Percentiles rank a stretch among this genome's conserved stretches.
Evolutionary conservation across 2,113 vertebrate genomes (phyloP).

Genomic region (Collichthys lucidus): DNA sequence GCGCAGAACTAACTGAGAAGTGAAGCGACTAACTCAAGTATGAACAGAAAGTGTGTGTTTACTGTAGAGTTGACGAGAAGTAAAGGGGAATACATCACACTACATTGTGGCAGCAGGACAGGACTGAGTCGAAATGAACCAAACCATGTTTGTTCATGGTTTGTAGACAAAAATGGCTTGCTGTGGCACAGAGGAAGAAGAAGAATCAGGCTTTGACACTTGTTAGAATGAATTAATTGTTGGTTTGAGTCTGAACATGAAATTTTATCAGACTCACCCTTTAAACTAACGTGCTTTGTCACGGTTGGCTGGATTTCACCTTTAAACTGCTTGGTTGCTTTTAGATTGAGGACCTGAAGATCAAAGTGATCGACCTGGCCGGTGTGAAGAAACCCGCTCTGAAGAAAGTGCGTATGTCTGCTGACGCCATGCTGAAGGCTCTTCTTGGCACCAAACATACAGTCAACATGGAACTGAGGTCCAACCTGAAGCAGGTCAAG

Average conservation of each 20-base stretch:
- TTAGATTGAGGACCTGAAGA: slow-evolving; percentile 94
- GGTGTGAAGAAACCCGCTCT: slow-evolving; percentile 95
- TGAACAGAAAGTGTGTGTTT: no score
- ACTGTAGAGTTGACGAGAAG: no score
- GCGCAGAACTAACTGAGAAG: no score
- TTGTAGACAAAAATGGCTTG: no score
- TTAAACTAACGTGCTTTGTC: no score
- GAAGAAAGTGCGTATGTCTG: slow-evolving; percentile 94
- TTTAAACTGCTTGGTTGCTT: slow-evolving; percentile 9
- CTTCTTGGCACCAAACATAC: slow-evolving; percentile 98
- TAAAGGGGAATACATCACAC: no score
- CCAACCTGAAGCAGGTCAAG: slow-evolving; percentile 98
- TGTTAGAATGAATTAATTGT: background rate
- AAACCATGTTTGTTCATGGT: no score
- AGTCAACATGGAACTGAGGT: slow-evolving; percentile 94
- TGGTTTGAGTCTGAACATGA: background rate
- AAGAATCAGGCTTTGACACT: no score
- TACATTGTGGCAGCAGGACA: no score
- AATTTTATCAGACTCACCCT: background rate
- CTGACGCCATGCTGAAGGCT: slow-evolving; percentile 94
- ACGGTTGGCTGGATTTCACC: background rate
- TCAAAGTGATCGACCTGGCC: slow-evolving; percentile 93
- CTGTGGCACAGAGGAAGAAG: no score
- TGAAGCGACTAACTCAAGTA: no score
- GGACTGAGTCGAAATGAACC: no score